phyloP scores from a whole-genome alignment of 35 echinoderm and acorn worm genomes.

The Strongylocentrotus purpuratus region DNA sequence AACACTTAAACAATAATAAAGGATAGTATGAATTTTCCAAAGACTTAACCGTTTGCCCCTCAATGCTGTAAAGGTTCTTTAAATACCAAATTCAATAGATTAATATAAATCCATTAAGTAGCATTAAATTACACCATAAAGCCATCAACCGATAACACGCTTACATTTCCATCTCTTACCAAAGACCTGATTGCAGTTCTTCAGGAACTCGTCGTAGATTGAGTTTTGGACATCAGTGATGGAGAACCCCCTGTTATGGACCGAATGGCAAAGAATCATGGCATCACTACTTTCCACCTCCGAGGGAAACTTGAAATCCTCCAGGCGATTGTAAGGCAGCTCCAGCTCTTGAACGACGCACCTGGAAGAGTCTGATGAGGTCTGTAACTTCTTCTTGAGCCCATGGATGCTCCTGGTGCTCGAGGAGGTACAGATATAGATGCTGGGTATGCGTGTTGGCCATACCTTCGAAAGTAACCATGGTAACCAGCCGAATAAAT shows the following conservation, averaged over 20 bases:
- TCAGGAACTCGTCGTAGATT: not conserved
- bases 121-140: no score
- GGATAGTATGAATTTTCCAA: no score
- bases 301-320: not conserved
- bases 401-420: not conserved
- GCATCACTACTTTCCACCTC: not conserved
- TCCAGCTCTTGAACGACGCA: not conserved
- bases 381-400: not conserved
- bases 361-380: not conserved
- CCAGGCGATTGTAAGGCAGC: not conserved
- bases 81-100: no score
- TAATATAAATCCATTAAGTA: no score
- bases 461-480: no score
- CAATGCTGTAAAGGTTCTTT: no score
- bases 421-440: not conserved
- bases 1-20: no score
- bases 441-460: not conserved
- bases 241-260: not conserved
- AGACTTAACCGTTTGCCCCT: no score
- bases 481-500: no score
- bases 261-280: constrained; percentile 31
- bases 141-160: no score
- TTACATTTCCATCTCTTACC: not conserved
- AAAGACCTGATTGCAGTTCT: not conserved
- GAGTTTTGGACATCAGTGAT: constrained; percentile 32